These are phyloP conservation scores for Diplolepis rosae DNA, from an alignment of 2,888 invertebrate species.

Conservation along the genomic window DNA sequence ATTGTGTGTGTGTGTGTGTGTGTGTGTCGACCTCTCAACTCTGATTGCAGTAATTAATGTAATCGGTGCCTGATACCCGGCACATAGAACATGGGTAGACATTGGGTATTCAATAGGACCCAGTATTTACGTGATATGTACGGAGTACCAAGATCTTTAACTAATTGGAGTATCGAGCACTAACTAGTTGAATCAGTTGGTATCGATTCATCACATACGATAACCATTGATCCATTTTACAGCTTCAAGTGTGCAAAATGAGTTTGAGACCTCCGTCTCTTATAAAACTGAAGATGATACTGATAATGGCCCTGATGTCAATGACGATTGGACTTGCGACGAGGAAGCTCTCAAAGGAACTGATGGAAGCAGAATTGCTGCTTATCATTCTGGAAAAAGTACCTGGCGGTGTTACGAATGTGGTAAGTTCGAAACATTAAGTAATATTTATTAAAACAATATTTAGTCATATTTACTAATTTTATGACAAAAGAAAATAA, in stretches of 20 bases:
- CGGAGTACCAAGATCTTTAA: conserved; percentile 5
- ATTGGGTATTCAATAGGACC: conserved; percentile 15
- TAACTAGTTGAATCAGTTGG: conserved; percentile 27
- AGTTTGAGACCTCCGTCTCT: conserved; percentile 70
- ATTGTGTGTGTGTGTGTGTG: too few relatives aligned
- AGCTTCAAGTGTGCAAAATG: conserved; percentile 72
- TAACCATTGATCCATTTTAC: conserved; percentile 21
- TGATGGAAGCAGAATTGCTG: conserved; percentile 70
- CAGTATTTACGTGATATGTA: conserved; percentile 21
- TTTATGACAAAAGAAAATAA: too few relatives aligned
- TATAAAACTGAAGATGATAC: conserved; percentile 68
- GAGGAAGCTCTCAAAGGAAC: conserved; percentile 70
- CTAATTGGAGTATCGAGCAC: conserved; percentile 25
- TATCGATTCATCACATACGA: neutral
- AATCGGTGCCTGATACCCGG: conserved; percentile 41
- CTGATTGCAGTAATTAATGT: conserved; percentile 43
- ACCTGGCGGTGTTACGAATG: conserved; percentile 72
- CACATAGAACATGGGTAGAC: conserved; percentile 24
- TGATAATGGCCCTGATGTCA: conserved; percentile 67
- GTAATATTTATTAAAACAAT: too few relatives aligned
- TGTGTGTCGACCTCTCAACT: conserved; percentile 16
- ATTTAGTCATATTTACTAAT: too few relatives aligned
- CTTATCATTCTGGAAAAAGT: conserved; percentile 68
- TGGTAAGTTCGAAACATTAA: conserved; percentile 56
- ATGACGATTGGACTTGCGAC: conserved; percentile 70